phyloP scores from a whole-genome alignment of 2,888 invertebrate species.

The Nemotelus nigrinus region DNA sequence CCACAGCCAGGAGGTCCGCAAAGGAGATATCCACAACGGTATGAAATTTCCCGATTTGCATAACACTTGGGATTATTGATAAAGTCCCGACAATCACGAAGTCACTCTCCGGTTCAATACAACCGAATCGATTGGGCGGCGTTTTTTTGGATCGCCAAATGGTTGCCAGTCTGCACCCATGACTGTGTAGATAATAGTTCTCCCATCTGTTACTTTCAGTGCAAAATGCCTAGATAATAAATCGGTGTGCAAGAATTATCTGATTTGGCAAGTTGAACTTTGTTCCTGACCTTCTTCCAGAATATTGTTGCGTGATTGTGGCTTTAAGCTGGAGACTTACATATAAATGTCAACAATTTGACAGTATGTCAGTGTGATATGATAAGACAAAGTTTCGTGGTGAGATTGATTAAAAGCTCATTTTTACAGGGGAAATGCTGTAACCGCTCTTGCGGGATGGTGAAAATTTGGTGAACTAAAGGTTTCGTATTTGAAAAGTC shows the following conservation, averaged over 20 bases:
- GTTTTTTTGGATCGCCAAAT: conserved; percentile 91
- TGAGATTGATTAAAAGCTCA: too few relatives aligned
- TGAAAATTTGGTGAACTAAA: too few relatives aligned
- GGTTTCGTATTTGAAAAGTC: too few relatives aligned
- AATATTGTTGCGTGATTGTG: conserved; percentile 67
- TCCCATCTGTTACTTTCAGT: conserved; percentile 62
- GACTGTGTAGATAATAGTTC: conserved; percentile 69
- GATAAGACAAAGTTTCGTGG: too few relatives aligned
- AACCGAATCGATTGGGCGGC: conserved; percentile 87
- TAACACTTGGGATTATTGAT: conserved; percentile 93
- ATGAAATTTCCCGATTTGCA: conserved; percentile 74
- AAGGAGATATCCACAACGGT: conserved; percentile 83
- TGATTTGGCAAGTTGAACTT: not conserved
- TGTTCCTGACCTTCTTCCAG: conserved; percentile 81
- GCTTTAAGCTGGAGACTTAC: too few relatives aligned
- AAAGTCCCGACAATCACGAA: conserved; percentile 90
- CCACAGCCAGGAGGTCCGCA: conserved; percentile 99
- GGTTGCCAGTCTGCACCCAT: conserved; percentile 97
- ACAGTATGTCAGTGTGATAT: too few relatives aligned
- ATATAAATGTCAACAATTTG: too few relatives aligned
- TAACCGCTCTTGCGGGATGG: too few relatives aligned
- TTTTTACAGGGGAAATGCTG: too few relatives aligned
- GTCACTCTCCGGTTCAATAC: conserved; percentile 81
- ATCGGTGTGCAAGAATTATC: conserved; percentile 14
- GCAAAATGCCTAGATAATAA: conserved; percentile 60